Percentiles rank a stretch among this genome's conserved stretches.
Evolutionary conservation across 1,140 invertebrate species (phyloP).

Genomic region (Protaetia brevitarsis): DNA sequence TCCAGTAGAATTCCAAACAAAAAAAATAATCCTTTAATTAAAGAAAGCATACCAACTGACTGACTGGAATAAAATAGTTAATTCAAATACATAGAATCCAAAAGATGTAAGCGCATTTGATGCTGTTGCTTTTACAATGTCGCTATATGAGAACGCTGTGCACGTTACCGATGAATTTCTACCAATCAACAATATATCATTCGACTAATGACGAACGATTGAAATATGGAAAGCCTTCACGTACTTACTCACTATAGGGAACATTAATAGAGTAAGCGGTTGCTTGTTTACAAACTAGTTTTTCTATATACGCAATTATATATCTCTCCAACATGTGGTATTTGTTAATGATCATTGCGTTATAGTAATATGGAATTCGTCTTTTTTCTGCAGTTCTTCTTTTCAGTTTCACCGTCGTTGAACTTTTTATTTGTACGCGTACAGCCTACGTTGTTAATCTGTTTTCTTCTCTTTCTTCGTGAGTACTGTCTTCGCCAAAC

Average conservation of each 20-base stretch:
- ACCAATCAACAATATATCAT: slow-evolving; percentile 17
- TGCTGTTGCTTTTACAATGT: not conserved
- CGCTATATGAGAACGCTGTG: slow-evolving; percentile 4
- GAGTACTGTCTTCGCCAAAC: slow-evolving; percentile 24
- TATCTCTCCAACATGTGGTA: not conserved
- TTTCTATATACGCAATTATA: slow-evolving; percentile 15
- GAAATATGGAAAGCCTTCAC: slow-evolving; percentile 14
- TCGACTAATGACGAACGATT: slow-evolving; percentile 4
- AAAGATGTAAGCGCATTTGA: not conserved
- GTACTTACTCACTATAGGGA: slow-evolving; percentile 2
- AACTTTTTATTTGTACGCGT: not conserved
- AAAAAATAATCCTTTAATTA: slow-evolving; percentile 2
- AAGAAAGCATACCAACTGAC: not conserved
- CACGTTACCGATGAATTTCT: slow-evolving; percentile 9
- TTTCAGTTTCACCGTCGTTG: not conserved
- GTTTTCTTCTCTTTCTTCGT: slow-evolving; percentile 20
- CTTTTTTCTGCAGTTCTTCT: not conserved
- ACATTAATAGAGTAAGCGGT: slow-evolving; percentile 13
- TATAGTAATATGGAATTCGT: slow-evolving; percentile 2
- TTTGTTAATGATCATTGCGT: slow-evolving; percentile 14
- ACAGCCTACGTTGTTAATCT: not conserved
- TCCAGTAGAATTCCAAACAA: not conserved
- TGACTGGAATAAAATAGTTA: not conserved
- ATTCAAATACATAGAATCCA: not conserved
- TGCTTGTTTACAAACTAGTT: slow-evolving; percentile 15